Percentiles rank a stretch among this genome's conserved stretches.
Conservation (phyloP, 2,888 invertebrate species). For the Trichopoda pennipes region DNA sequence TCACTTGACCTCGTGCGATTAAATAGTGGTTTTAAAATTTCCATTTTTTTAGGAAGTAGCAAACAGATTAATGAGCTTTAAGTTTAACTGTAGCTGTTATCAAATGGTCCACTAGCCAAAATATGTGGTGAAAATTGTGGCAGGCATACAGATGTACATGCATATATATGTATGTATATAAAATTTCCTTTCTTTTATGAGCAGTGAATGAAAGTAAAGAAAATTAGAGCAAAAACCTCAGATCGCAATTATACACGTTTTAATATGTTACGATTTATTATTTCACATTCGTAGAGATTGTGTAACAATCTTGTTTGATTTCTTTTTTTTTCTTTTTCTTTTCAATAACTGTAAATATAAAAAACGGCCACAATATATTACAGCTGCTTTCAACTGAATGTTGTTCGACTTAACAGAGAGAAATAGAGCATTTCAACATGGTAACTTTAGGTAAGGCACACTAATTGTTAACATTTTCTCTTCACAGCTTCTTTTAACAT, state of each 20-base stretch:
- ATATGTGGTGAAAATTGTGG: too few species aligned
- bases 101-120: conserved; percentile 6
- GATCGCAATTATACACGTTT: conserved; percentile 7
- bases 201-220: conserved; percentile 40
- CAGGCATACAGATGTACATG: neutral
- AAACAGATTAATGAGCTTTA: conserved; percentile 11
- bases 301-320: conserved; percentile 62
- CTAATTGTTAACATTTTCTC: too few species aligned
- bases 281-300: conserved; percentile 36
- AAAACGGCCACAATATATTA: conserved; percentile 4
- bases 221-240: conserved; percentile 20
- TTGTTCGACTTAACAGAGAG: neutral
- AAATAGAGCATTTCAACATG: too few species aligned
- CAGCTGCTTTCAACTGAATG: neutral
- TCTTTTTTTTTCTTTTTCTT: neutral
- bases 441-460: too few species aligned
- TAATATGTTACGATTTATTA: neutral
- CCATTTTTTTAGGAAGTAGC: conserved; percentile 71
- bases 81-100: conserved; percentile 2
- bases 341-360: conserved; percentile 6
- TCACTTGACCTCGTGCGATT: conserved; percentile 20
- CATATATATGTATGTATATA: neutral
- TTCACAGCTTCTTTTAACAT: too few species aligned
- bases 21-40: conserved; percentile 2
- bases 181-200: conserved; percentile 10